A percentile compares a stretch with the other conserved stretches of the same genome.
These are phyloP conservation scores for Leptinotarsa juncta DNA, from an alignment of 2,888 invertebrate genomes.

Conservation along the genomic window DNA sequence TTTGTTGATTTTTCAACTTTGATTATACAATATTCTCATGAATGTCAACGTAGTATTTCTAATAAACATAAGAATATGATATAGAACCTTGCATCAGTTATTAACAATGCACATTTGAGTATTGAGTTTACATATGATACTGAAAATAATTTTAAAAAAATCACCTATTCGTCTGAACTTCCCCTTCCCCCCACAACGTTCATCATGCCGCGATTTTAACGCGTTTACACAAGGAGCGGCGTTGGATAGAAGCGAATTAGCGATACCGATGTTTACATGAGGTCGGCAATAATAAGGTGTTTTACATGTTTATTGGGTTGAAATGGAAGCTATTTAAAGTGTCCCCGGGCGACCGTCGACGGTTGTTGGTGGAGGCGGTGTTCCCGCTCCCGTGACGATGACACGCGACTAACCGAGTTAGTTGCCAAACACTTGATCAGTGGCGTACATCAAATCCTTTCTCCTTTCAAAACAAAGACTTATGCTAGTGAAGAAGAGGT, in stretches of 20 bases:
- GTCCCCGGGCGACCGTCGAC: slow-evolving; percentile 60
- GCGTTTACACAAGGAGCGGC: slow-evolving; percentile 8
- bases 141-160: too few relatives aligned
- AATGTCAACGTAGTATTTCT: too few relatives aligned
- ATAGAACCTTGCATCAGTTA: too few relatives aligned
- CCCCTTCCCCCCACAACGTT: too few relatives aligned
- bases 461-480: too few relatives aligned
- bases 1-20: too few relatives aligned
- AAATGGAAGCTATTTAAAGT: slow-evolving; percentile 67
- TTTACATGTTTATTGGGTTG: slow-evolving; percentile 68
- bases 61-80: too few relatives aligned
- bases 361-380: slow-evolving; percentile 20
- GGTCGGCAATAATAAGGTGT: slow-evolving; percentile 64
- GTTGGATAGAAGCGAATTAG: slow-evolving; percentile 7
- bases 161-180: too few relatives aligned
- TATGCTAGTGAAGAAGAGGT: too few relatives aligned
- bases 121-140: too few relatives aligned
- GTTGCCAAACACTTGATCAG: slow-evolving; percentile 43
- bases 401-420: slow-evolving; percentile 60
- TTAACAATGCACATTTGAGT: too few relatives aligned
- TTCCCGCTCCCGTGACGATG: slow-evolving; percentile 39
- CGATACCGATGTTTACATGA: slow-evolving; percentile 48
- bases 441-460: slow-evolving; percentile 30
- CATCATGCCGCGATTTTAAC: not conserved
- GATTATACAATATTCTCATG: too few relatives aligned